Percentiles rank a stretch among this genome's conserved stretches.
These are phyloP conservation scores for Lordiphosa fenestrarum DNA, from an alignment of 2,888 invertebrate genomes.

Conservation along the genomic window DNA sequence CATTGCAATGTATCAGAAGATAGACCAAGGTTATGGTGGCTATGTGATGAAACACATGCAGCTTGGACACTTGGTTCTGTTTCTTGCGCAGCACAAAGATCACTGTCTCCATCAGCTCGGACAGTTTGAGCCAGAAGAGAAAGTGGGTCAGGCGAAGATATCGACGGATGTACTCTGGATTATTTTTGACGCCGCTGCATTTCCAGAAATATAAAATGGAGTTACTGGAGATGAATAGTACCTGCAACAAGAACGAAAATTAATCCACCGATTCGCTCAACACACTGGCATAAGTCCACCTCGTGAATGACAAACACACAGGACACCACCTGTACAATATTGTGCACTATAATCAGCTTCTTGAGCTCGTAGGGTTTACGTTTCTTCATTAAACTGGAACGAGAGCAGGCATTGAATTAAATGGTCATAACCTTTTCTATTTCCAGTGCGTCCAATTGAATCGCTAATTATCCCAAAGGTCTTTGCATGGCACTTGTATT, in stretches of 20 bases:
- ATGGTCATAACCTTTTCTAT: too few species aligned
- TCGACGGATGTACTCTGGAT: conserved; percentile 33
- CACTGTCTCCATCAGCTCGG: conserved; percentile 86
- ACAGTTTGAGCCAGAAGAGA: conserved; percentile 84
- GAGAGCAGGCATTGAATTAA: not conserved
- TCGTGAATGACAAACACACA: conserved; percentile 65
- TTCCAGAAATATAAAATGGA: conserved; percentile 53
- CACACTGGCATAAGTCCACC: conserved; percentile 40
- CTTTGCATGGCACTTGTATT: not conserved
- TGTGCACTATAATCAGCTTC: conserved; percentile 87
- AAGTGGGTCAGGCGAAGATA: conserved; percentile 82
- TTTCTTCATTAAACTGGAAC: conserved; percentile 84
- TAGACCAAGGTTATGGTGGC: conserved; percentile 84
- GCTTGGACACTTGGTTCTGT: conserved; percentile 85
- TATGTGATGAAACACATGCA: conserved; percentile 88
- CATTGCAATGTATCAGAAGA: conserved; percentile 83
- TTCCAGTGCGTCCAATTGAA: not conserved
- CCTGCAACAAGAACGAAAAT: conserved; percentile 35
- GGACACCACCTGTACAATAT: conserved; percentile 86
- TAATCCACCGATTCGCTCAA: not conserved
- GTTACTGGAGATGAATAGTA: conserved; percentile 50
- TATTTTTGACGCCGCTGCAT: conserved; percentile 47
- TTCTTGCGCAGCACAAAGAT: conserved; percentile 88
- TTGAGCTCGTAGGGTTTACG: conserved; percentile 85
- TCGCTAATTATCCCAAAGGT: conserved; percentile 4